Base-by-base conservation (phyloP, 2,797 vertebrate species). In the Argyrosomus regius region DNA sequence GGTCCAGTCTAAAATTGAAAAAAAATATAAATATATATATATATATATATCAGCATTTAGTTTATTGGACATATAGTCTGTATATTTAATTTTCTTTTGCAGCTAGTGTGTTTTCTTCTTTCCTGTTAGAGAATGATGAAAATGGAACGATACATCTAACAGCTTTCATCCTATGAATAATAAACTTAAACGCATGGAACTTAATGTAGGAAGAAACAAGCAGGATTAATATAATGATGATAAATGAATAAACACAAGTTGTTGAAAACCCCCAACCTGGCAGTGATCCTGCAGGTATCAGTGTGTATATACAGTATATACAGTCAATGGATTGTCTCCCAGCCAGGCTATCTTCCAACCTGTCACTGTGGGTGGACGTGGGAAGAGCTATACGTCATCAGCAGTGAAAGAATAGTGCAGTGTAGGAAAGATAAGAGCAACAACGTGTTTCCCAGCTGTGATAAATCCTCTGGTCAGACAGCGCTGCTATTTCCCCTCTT, bases 361-460 rank as follows among this genome's bases (percentile, higher is more conserved):
- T 64, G 71, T 72, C 61, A 53, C 49, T 59, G 74, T 59, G 69
- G 77, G 59, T 67, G 74, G 93, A 94, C 90, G 82, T 93, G 88
- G 91, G 91, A 89, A 94, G 89, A 92, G 86, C 91, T 78, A 83
- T 95, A 96, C 93, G 94, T 96, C 96, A 96, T 96, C 95, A 96
- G 94, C 88, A 92, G 90, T 93, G 96, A 93, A 94, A 96, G 72
- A 97, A 96, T 92, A 95, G 95, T 96, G 92, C 95, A 95, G 95
- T 94, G 94, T 93, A 91, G 94, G 94, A 95, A 91, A 97, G 96
- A 97, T 96, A 97, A 97, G 96, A 94, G 90, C 95, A 96, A 96
- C 96, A 97, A 95, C 95, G 95, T 93, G 95, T 96, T 96, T 96
- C 95, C 91, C 92, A 93, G 90, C 94, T 92, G 92, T 96, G 95